Evolutionary conservation across 1,140 invertebrate genomes (phyloP).

Genomic region (Polyergus mexicanus): DNA sequence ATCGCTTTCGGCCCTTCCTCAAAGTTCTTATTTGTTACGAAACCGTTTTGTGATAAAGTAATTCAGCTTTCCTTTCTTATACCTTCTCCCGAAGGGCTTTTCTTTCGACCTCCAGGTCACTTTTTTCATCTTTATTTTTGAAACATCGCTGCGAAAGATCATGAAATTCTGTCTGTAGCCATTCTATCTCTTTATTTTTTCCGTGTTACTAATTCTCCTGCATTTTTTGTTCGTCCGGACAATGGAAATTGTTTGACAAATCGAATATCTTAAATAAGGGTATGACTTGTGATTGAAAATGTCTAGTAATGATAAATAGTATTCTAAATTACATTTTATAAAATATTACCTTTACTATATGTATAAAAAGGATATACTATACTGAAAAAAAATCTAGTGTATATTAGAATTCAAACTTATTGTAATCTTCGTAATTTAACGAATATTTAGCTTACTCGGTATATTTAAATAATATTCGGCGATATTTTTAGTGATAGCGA

Average conservation of each 20-base stretch:
- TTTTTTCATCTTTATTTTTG: too few relatives aligned
- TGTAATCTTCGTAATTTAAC: neutral
- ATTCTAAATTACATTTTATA: too few relatives aligned
- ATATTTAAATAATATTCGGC: neutral
- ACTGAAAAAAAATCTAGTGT: neutral
- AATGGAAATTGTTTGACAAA: neutral
- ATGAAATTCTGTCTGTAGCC: too few relatives aligned
- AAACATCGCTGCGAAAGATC: too few relatives aligned
- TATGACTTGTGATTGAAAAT: too few relatives aligned
- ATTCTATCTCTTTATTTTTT: too few relatives aligned
- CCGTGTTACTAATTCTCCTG: too few relatives aligned
- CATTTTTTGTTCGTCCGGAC: too few relatives aligned
- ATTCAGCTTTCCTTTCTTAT: neutral
- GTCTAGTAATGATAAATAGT: too few relatives aligned
- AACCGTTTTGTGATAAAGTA: conserved; percentile 38
- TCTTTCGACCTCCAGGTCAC: too few relatives aligned
- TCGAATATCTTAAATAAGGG: neutral
- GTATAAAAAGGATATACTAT: neutral
- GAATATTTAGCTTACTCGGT: too few relatives aligned
- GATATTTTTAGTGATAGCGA: neutral
- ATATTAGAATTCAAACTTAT: neutral
- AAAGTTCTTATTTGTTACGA: conserved; percentile 74
- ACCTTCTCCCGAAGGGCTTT: neutral
- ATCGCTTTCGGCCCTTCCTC: conserved; percentile 74
- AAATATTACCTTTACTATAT: too few relatives aligned